Percentiles rank a stretch among this genome's conserved stretches.
Conservation (phyloP, 2,797 vertebrate genomes). For the Okamejei kenojei region DNA sequence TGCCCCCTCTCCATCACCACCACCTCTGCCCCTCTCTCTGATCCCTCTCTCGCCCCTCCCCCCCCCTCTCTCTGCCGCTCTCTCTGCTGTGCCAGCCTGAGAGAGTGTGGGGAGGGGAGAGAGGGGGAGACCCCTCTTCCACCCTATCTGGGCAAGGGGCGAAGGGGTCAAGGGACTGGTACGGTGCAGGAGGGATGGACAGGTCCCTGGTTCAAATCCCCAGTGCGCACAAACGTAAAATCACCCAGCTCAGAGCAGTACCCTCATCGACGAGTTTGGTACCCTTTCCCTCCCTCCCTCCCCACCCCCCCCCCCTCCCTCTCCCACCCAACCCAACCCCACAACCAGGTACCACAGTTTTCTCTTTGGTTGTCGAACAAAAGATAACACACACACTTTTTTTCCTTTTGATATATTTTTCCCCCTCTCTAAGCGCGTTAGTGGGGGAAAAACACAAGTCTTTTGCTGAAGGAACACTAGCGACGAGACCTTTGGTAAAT, state of each 20-base stretch:
- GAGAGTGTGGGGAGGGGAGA: too few species aligned
- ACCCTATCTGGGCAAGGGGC: neutral
- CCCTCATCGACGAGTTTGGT: neutral
- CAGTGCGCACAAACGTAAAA: neutral
- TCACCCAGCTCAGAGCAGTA: neutral
- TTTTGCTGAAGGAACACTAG: neutral
- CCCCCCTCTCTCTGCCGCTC: too few species aligned
- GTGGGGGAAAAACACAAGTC: neutral
- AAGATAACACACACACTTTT: neutral
- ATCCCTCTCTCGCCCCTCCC: too few species aligned
- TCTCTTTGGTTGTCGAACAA: neutral
- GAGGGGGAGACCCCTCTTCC: too few species aligned
- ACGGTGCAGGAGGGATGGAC: too few species aligned
- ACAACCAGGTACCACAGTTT: constrained; percentile 18
- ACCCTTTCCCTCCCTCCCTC: neutral
- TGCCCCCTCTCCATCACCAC: too few species aligned
- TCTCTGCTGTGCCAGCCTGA: too few species aligned
- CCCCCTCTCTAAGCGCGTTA: neutral
- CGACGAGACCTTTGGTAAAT: constrained; percentile 2
- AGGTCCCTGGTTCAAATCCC: neutral
- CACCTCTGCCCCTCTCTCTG: too few species aligned
- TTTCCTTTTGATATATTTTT: neutral
- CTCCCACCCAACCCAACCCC: neutral
- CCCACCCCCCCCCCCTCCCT: neutral
- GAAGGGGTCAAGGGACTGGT: too few species aligned